Percentiles rank a stretch among this genome's conserved stretches.
phyloP scores from a whole-genome alignment of 2,888 invertebrate species.

The Sesamia inferens region DNA sequence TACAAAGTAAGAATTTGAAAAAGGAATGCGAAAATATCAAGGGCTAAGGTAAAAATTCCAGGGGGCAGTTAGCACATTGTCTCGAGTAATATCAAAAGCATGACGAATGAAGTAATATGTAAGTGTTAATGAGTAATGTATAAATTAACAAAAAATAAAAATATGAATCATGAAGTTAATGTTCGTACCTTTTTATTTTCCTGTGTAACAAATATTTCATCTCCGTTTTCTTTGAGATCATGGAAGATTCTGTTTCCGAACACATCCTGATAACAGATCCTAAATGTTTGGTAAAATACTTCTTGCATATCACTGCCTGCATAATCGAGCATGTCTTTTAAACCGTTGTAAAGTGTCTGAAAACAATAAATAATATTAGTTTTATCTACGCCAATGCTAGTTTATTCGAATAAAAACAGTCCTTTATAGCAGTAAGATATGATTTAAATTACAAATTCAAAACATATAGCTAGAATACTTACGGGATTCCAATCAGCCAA shows the following conservation, averaged over 20 bases:
- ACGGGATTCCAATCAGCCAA: slow-evolving; percentile 97
- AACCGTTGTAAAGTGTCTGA: slow-evolving; percentile 94
- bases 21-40: neutral
- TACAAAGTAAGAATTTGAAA: too few species aligned
- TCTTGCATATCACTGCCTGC: slow-evolving; percentile 95
- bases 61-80: neutral
- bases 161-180: neutral
- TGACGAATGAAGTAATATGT: neutral
- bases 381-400: too few species aligned
- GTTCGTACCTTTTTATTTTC: slow-evolving; percentile 93
- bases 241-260: slow-evolving; percentile 96
- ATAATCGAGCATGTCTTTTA: slow-evolving; percentile 96
- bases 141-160: neutral
- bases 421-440: neutral
- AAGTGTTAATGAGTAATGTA: neutral
- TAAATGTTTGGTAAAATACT: slow-evolving; percentile 97
- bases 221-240: slow-evolving; percentile 95
- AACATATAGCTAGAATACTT: slow-evolving; percentile 71
- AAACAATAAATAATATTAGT: slow-evolving; percentile 39
- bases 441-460: slow-evolving; percentile 6
- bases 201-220: slow-evolving; percentile 94
- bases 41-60: neutral
- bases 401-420: too few species aligned
- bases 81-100: too few species aligned
- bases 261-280: slow-evolving; percentile 96